A percentile compares a stretch with the other conserved stretches of the same genome.
Conservation (phyloP, 2,113 vertebrate species). For the Glaucomys volans region DNA sequence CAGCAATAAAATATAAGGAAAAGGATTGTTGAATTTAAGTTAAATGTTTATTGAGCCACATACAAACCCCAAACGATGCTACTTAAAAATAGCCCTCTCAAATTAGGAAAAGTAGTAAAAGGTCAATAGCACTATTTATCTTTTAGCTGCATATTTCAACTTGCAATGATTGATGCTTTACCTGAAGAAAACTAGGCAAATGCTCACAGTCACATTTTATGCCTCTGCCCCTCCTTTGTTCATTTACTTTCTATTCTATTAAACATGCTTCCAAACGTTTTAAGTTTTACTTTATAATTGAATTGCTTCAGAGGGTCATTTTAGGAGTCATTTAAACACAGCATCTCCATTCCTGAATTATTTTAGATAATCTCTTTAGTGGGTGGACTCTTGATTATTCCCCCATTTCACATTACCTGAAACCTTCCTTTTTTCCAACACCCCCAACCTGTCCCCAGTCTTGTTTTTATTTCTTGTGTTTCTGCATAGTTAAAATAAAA, state of each 20-base stretch:
- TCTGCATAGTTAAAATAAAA: neutral
- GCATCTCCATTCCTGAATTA: neutral
- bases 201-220: neutral
- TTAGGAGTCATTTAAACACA: neutral
- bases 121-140: neutral
- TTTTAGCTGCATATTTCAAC: conserved; percentile 10
- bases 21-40: neutral
- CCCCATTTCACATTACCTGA: neutral
- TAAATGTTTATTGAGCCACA: neutral
- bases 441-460: accelerated
- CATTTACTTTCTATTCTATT: neutral
- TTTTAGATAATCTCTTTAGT: conserved; percentile 6
- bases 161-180: neutral
- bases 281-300: neutral
- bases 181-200: neutral
- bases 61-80: neutral
- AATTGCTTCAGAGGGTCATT: neutral
- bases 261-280: neutral
- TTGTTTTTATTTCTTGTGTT: neutral
- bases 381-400: neutral
- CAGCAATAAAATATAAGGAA: neutral
- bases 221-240: neutral
- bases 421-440: neutral
- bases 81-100: neutral
- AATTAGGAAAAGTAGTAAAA: conserved; percentile 12